A percentile compares a stretch with the other conserved stretches of the same genome.
Evolutionary conservation across 2,797 vertebrate genomes (phyloP).

Genomic region (Danionella dracula): DNA sequence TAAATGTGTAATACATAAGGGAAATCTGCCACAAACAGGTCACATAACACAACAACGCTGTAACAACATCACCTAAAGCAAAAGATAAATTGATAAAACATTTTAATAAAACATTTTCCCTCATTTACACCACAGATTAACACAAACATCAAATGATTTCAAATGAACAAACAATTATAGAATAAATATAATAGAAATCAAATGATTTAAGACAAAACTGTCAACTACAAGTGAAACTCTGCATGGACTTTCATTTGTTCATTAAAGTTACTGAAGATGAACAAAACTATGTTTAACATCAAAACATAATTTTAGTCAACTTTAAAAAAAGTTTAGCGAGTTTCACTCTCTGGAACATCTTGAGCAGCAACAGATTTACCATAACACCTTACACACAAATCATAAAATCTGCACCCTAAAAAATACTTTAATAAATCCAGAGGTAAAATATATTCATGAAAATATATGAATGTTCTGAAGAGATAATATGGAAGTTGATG

Average conservation of each 20-base stretch:
- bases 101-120: too few species aligned
- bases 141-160: not conserved
- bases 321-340: not conserved
- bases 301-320: too few species aligned
- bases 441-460: too few species aligned
- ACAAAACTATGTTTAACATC: too few species aligned
- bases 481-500: too few species aligned
- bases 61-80: constrained; percentile 8
- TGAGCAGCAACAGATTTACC: not conserved
- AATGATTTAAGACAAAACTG: constrained; percentile 1
- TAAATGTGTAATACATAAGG: constrained; percentile 28
- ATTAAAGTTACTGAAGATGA: not conserved
- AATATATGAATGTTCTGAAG: too few species aligned
- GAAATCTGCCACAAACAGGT: constrained; percentile 23
- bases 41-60: constrained; percentile 7
- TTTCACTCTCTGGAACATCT: not conserved
- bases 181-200: not conserved
- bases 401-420: not conserved
- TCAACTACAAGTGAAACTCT: not conserved
- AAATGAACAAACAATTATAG: not conserved
- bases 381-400: too few species aligned
- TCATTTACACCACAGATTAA: constrained; percentile 2
- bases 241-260: not conserved
- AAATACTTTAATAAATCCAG: too few species aligned
- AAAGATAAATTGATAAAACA: too few species aligned